Conservation (phyloP, 92 coral and sea anemone species). For the Palythoa grandis region DNA sequence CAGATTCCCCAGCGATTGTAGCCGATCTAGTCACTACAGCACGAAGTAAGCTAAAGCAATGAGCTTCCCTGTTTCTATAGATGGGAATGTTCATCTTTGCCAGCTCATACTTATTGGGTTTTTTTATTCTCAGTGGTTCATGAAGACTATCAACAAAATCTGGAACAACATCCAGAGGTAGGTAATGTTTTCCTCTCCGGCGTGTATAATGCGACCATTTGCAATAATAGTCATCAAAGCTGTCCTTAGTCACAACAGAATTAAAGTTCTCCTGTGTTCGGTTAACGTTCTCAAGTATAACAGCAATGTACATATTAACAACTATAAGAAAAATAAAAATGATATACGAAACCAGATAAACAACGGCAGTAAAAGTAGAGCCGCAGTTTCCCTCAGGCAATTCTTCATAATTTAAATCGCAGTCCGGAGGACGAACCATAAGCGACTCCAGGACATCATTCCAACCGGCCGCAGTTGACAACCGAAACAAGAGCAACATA, state of each 20-base stretch:
- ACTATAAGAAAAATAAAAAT: conserved; percentile 77
- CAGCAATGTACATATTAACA: conserved; percentile 96
- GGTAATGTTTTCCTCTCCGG: conserved; percentile 75
- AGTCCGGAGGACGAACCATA: conserved; percentile 87
- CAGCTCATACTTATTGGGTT: conserved; percentile 70
- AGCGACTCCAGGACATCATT: conserved; percentile 88
- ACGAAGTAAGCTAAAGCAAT: conserved; percentile 86
- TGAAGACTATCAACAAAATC: conserved; percentile 83
- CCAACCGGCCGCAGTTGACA: conserved; percentile 97
- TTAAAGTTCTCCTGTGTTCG: conserved; percentile 88
- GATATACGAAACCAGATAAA: conserved; percentile 79
- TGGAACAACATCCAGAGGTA: conserved; percentile 74
- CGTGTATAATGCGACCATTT: conserved; percentile 86
- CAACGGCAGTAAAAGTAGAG: conserved; percentile 61
- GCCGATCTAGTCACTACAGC: conserved; percentile 75
- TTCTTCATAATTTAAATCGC: conserved; percentile 68
- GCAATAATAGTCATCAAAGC: conserved; percentile 83
- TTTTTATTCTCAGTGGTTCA: conserved; percentile 79
- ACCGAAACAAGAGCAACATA: conserved; percentile 87
- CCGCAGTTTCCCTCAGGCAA: conserved; percentile 88
- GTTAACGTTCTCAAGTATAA: conserved; percentile 88
- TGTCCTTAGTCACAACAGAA: conserved; percentile 84
- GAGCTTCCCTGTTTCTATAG: conserved; percentile 78
- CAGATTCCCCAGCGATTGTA: conserved; percentile 85
- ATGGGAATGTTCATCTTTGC: conserved; percentile 80